These are phyloP conservation scores for Lycocerus yunnanus DNA, from an alignment of 2,888 invertebrate species.

Conservation along the genomic window DNA sequence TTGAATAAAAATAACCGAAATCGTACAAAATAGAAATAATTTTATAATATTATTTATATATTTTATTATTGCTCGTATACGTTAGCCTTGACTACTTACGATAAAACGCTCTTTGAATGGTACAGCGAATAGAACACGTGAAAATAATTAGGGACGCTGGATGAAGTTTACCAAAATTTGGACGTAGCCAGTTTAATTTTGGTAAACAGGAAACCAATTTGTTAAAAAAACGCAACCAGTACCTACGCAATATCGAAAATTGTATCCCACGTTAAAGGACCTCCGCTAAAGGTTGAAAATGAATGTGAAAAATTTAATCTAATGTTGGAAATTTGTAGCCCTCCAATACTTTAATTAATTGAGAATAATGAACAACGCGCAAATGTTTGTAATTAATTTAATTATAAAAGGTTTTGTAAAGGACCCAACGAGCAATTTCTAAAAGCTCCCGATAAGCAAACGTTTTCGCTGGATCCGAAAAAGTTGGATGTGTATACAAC, in stretches of 20 bases:
- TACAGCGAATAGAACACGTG: not conserved
- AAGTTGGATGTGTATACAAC: not conserved
- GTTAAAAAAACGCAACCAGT: no score
- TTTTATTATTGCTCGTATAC: not conserved
- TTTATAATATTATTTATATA: not conserved
- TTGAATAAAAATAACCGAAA: not conserved
- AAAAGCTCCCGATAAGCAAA: not conserved
- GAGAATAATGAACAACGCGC: not conserved
- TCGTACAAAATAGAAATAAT: not conserved
- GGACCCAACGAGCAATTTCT: not conserved
- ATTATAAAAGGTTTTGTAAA: not conserved
- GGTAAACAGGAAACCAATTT: no score
- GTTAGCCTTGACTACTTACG: not conserved
- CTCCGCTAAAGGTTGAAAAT: not conserved
- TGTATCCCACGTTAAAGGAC: not conserved
- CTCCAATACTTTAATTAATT: not conserved
- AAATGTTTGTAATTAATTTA: not conserved
- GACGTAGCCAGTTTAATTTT: no score
- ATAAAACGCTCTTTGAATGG: not conserved
- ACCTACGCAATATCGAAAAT: no score
- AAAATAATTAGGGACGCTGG: not conserved
- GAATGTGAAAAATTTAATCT: not conserved
- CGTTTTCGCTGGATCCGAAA: not conserved
- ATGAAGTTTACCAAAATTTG: not conserved
- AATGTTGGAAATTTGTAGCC: not conserved